phyloP scores from a whole-genome alignment of 2,797 vertebrate species.

The Macropus fuliginosus region DNA sequence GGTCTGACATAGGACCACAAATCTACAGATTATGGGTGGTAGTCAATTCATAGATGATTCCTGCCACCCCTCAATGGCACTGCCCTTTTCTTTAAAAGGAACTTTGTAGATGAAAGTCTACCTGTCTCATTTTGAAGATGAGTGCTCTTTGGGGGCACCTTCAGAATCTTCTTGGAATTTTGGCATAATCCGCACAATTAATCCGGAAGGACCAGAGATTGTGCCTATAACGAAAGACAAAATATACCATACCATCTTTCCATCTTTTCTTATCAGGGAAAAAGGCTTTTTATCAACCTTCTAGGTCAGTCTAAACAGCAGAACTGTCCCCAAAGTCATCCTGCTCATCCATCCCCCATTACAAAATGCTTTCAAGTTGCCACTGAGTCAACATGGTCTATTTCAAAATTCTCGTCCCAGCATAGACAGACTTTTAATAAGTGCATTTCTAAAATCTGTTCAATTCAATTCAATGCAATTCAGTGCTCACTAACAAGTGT shows the following conservation, averaged over 20 bases:
- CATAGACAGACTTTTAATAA: not conserved
- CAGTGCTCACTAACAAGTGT: not conserved
- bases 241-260: not conserved
- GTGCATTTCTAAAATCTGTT: not conserved
- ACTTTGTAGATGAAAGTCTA: not conserved
- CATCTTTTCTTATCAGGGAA: not conserved
- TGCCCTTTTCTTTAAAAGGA: not conserved
- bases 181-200: not conserved
- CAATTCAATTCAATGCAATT: not conserved
- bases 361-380: not conserved
- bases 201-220: not conserved
- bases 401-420: not conserved
- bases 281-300: not conserved
- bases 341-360: not conserved
- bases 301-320: not conserved
- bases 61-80: not conserved
- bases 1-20: not conserved
- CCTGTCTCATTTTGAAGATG: not conserved
- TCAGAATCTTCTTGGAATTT: not conserved
- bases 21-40: not conserved
- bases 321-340: not conserved
- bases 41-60: not conserved
- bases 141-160: not conserved
- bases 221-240: not conserved
- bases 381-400: not conserved